Conservation (phyloP, 2,797 vertebrate species). For the Lophotriccus pileatus region DNA sequence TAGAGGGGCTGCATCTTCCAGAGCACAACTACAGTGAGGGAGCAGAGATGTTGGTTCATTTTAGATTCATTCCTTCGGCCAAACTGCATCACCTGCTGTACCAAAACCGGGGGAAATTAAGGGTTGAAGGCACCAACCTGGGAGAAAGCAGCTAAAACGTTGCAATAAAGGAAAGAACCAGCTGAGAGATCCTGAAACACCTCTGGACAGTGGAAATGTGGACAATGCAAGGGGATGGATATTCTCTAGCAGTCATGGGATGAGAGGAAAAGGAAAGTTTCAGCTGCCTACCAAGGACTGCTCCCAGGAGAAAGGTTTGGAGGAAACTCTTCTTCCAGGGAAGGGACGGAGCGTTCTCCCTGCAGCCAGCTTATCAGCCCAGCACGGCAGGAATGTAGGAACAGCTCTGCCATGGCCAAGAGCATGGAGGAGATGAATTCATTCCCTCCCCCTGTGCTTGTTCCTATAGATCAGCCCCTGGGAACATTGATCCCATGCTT, state of each 20-base stretch:
- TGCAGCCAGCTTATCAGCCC: not conserved
- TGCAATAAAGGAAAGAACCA: not conserved
- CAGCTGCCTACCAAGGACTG: not conserved
- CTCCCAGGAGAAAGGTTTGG: not conserved
- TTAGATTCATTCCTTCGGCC: not conserved
- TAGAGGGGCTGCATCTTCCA: not conserved
- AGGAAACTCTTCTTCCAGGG: slow-evolving; percentile 38
- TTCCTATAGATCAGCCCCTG: not conserved
- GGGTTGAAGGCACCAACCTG: not conserved
- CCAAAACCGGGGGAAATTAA: not conserved
- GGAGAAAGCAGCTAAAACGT: not conserved
- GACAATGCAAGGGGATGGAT: not conserved
- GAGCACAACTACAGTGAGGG: not conserved
- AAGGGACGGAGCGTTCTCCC: not conserved
- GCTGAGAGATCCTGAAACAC: not conserved
- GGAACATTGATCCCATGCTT: not conserved
- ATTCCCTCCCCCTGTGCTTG: not conserved
- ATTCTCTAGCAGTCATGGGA: slow-evolving; percentile 17
- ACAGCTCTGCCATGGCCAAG: not conserved
- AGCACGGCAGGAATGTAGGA: not conserved
- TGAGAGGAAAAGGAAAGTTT: not conserved
- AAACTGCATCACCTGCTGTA: not conserved
- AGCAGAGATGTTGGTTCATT: not conserved
- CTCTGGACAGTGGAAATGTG: not conserved
- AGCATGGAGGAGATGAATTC: not conserved